These are phyloP conservation scores for Rhinella marina DNA, from an alignment of 2,797 vertebrate species.

Conservation along the genomic window DNA sequence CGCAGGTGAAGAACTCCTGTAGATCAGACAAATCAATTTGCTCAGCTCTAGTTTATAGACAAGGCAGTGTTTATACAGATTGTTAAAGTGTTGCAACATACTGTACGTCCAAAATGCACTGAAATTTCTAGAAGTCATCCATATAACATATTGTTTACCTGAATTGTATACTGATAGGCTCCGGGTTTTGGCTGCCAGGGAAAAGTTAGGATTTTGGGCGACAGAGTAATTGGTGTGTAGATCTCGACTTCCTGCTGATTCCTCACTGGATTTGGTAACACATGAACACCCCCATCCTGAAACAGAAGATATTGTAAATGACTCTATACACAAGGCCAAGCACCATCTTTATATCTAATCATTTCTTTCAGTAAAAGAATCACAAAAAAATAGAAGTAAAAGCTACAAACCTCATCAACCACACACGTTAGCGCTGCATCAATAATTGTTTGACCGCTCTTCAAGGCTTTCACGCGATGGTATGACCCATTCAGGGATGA, in stretches of 20 bases:
- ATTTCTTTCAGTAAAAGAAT: neutral
- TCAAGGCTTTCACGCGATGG: slow-evolving; percentile 81
- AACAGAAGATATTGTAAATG: slow-evolving; percentile 54
- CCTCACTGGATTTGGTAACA: slow-evolving; percentile 80
- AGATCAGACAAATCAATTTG: too few species aligned
- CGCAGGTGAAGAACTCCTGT: too few species aligned
- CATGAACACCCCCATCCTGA: slow-evolving; percentile 82
- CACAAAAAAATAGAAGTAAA: neutral
- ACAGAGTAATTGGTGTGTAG: slow-evolving; percentile 87
- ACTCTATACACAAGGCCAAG: too few species aligned
- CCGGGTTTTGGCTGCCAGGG: slow-evolving; percentile 94
- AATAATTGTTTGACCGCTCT: slow-evolving; percentile 82
- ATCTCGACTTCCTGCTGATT: slow-evolving; percentile 96
- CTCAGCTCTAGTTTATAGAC: neutral
- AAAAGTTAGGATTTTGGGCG: slow-evolving; percentile 88
- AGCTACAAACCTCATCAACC: slow-evolving; percentile 81
- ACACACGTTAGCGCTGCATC: slow-evolving; percentile 83
- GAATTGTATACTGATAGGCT: slow-evolving; percentile 90
- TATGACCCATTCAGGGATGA: slow-evolving; percentile 92
- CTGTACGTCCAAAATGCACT: neutral
- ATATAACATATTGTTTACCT: slow-evolving; percentile 74
- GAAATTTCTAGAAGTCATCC: neutral
- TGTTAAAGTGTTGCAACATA: too few species aligned
- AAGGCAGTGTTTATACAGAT: neutral
- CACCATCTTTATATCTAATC: too few species aligned